Conservation (phyloP, 1,140 invertebrate genomes). For the Zaprionus ornatus region DNA sequence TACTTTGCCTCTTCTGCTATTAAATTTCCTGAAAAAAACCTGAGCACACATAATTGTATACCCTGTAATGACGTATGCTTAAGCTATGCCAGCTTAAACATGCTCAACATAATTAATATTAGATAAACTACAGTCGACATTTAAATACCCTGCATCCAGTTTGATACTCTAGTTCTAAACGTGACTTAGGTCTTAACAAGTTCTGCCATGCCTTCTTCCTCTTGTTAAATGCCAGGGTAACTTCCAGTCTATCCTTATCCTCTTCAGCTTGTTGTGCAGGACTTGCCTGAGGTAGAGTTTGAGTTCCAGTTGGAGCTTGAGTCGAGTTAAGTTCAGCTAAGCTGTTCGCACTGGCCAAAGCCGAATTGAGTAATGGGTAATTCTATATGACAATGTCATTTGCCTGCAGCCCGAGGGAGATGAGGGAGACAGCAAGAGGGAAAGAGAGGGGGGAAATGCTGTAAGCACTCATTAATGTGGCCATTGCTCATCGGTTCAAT, state of each 20-base stretch:
- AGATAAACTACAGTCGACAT: too few species aligned
- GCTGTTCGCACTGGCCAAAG: constrained; percentile 13
- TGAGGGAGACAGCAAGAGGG: not conserved
- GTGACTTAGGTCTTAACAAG: too few species aligned
- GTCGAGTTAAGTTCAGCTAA: constrained; percentile 26
- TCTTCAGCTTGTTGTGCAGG: not conserved
- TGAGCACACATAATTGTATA: not conserved
- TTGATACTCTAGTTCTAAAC: too few species aligned
- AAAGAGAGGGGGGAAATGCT: not conserved
- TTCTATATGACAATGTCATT: constrained; percentile 38
- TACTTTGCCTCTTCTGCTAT: constrained; percentile 1
- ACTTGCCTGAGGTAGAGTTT: not conserved
- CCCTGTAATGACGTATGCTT: not conserved
- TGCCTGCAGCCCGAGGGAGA: constrained; percentile 7
- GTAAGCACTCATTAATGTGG: constrained; percentile 26
- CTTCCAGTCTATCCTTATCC: not conserved
- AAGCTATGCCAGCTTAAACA: not conserved
- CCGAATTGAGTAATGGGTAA: constrained; percentile 40
- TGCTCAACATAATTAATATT: not conserved
- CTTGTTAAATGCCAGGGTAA: not conserved
- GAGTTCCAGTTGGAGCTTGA: too few species aligned
- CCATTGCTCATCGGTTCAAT: constrained; percentile 24
- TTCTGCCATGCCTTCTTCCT: too few species aligned
- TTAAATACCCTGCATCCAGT: too few species aligned
- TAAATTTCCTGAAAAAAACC: constrained; percentile 15